Conservation (phyloP, 2,888 invertebrate species). For the Parnassius orleans region DNA sequence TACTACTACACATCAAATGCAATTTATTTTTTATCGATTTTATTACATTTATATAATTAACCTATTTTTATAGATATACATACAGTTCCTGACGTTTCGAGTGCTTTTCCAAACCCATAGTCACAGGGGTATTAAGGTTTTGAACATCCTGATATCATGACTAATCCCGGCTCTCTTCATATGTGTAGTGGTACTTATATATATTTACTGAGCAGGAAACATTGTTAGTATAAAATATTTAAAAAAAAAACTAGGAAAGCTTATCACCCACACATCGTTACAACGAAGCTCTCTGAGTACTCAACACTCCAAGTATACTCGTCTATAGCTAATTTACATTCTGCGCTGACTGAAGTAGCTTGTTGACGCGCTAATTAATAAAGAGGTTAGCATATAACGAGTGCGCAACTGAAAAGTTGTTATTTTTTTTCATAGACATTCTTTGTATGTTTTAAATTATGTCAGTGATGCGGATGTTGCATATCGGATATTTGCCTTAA, state of each 20-base stretch:
- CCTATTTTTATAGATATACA: no score
- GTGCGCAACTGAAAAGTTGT: slow-evolving; percentile 9
- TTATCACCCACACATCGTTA: slow-evolving; percentile 7
- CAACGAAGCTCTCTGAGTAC: slow-evolving; percentile 3
- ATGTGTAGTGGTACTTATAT: slow-evolving; percentile 7
- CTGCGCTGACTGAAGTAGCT: slow-evolving; percentile 15
- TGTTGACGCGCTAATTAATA: slow-evolving; percentile 27
- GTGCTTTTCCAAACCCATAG: no score
- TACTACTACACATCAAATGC: no score
- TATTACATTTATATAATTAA: no score
- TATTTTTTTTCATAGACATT: not conserved
- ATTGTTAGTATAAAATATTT: slow-evolving; percentile 10
- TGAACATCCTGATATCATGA: no score
- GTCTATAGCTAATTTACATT: slow-evolving; percentile 26
- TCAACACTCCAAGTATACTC: slow-evolving; percentile 20
- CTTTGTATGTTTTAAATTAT: slow-evolving; percentile 15
- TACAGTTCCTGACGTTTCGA: no score
- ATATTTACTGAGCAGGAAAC: not conserved
- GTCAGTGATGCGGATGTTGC: slow-evolving; percentile 6
- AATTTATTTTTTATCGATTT: no score
- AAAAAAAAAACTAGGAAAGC: slow-evolving; percentile 12
- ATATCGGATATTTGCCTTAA: not conserved
- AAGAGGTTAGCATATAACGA: slow-evolving; percentile 22
- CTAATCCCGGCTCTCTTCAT: no score
- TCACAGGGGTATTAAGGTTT: no score